These are phyloP conservation scores for Paedocypris micromegethes DNA, from an alignment of 2,797 vertebrate genomes.

Conservation along the genomic window DNA sequence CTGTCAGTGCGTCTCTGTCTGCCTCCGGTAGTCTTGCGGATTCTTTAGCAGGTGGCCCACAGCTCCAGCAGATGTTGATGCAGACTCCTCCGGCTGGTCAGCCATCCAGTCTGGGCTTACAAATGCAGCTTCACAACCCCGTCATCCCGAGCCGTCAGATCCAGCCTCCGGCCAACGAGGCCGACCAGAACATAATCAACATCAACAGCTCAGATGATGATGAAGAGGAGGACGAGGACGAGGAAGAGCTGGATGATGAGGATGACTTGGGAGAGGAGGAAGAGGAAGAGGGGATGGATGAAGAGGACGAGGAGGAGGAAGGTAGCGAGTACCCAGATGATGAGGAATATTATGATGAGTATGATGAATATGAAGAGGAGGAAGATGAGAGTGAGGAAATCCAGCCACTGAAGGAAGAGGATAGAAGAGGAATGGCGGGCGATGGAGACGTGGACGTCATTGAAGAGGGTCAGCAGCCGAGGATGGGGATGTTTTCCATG, in stretches of 20 bases:
- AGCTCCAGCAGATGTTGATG: conserved; percentile 73
- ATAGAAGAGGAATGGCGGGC: conserved; percentile 49
- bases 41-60: conserved; percentile 54
- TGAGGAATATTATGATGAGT: conserved; percentile 66
- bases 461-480: conserved; percentile 43
- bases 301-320: conserved; percentile 74
- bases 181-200: conserved; percentile 77
- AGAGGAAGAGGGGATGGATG: conserved; percentile 61
- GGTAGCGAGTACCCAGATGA: conserved; percentile 63
- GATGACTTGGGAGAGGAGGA: conserved; percentile 68
- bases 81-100: conserved; percentile 54
- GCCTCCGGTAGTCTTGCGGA: conserved; percentile 50
- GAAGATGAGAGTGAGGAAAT: conserved; percentile 75
- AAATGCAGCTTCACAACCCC: conserved; percentile 52
- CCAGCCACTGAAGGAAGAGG: conserved; percentile 67
- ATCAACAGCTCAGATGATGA: conserved; percentile 88
- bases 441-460: conserved; percentile 63
- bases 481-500: conserved; percentile 47
- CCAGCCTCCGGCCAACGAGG: conserved; percentile 52
- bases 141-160: conserved; percentile 57
- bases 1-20: conserved; percentile 52
- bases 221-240: conserved; percentile 80
- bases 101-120: conserved; percentile 44
- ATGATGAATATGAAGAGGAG: conserved; percentile 66
- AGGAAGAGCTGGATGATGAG: conserved; percentile 72